phyloP scores from a whole-genome alignment of 2,888 invertebrate species.

The Acheta domesticus region DNA sequence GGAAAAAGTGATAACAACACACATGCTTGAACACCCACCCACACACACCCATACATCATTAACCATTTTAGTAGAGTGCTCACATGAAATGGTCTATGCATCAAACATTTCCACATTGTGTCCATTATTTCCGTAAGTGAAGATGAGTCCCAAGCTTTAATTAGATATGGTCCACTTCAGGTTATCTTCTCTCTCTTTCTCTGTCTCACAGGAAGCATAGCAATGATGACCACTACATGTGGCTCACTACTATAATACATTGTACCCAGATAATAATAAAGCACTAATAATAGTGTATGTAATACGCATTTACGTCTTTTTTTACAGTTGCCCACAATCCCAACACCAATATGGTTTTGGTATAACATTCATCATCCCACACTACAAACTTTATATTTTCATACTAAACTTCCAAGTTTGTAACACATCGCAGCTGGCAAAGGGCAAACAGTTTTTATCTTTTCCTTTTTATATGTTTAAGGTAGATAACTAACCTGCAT shows the following conservation, averaged over 20 bases:
- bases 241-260: background rate
- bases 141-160: conserved; percentile 4
- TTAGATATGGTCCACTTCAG: background rate
- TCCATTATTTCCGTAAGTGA: background rate
- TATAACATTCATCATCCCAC: conserved; percentile 22
- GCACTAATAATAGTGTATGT: conserved; percentile 18
- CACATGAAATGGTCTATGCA: background rate
- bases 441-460: conserved; percentile 33
- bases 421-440: conserved; percentile 32
- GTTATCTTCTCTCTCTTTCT: background rate
- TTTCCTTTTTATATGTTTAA: conserved; percentile 24
- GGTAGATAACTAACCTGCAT: conserved; percentile 34
- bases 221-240: conserved; percentile 10
- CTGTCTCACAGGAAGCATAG: conserved; percentile 18
- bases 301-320: conserved; percentile 4
- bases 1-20: background rate
- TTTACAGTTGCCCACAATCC: background rate
- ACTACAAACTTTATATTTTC: conserved; percentile 19
- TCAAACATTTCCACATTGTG: background rate
- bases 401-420: conserved; percentile 20
- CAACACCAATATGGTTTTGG: conserved; percentile 18
- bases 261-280: conserved; percentile 18
- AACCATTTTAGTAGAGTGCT: background rate
- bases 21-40: background rate
- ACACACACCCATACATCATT: background rate